These are phyloP conservation scores for Calypte anna DNA, from an alignment of 2,113 vertebrate genomes.

Conservation along the genomic window DNA sequence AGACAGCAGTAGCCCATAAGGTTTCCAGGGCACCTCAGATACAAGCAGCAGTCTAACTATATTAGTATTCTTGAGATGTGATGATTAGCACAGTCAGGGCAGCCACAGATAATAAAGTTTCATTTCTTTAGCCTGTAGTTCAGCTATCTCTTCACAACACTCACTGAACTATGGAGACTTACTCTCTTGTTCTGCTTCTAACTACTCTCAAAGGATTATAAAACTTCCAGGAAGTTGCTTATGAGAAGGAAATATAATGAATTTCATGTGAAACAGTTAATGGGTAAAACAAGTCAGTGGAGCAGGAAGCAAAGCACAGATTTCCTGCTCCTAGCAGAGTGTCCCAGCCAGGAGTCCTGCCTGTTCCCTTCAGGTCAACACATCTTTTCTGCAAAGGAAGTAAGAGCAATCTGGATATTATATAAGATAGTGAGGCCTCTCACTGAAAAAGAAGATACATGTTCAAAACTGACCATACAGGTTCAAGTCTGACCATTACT, in stretches of 20 bases:
- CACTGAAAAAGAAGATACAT: fast-evolving
- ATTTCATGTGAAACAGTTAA: background rate
- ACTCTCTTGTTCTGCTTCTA: background rate
- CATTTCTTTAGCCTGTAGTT: background rate
- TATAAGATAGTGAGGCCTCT: background rate
- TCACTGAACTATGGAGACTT: background rate
- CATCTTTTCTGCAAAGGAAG: background rate
- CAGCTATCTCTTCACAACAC: background rate
- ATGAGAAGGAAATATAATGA: background rate
- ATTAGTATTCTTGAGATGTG: background rate
- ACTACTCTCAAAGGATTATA: background rate
- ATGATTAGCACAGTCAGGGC: background rate
- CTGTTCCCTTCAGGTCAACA: background rate
- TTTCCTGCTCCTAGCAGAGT: background rate
- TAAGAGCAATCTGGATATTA: background rate
- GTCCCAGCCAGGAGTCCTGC: background rate
- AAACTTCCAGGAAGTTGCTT: background rate
- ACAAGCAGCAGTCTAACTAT: background rate
- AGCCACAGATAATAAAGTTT: background rate
- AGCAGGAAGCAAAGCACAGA: background rate
- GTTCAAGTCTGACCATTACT: background rate
- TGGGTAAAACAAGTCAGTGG: background rate
- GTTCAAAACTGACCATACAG: background rate
- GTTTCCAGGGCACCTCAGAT: background rate
- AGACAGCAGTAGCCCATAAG: background rate